Evolutionary conservation across 2,888 invertebrate species (phyloP), one percentile per base, ranked within the genome.

Genomic region (Elegia similella): DNA sequence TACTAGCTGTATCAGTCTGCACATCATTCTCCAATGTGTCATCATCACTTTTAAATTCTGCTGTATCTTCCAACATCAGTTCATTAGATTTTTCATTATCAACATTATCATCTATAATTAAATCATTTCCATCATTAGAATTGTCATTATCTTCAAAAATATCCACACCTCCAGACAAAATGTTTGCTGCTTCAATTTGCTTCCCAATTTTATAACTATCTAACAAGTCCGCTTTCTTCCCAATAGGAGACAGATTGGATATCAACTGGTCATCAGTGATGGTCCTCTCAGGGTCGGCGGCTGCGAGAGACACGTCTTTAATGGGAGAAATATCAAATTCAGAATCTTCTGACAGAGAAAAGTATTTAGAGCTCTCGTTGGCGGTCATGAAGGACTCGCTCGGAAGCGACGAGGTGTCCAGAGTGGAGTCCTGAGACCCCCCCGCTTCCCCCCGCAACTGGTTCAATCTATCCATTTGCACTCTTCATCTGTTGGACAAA

Each of bases 131-230:
- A 66, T 92, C 92, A 70, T 85, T 88, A 6, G 92, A 92, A 67
- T 88, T 91, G n/a, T 92, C 91, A 76, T 88, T 90, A 59, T 91
- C 90, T 65, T 92, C 92, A 73, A 92, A 92, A 56, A 92, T 92
- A 58, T 88, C 81, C 13, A 92, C 91, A 60, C 90, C 91, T 10
- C 92, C 91, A 1, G 90, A 91, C 15, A 92, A 65, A 57, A 92
- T 92, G 62, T 90, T 91, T 17, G 88, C 88, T 5, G 92, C 89
- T 61, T 92, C 90, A 61, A 92, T 92, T 65, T 87, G 88, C 70
- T 84, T 84, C 52, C 86, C 87, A 63, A 92, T 87, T 70, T 89
- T 86, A 66, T 82, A 90, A 62, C 70, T 79, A 61, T 85, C 86
- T 61, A 82, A 67, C 54, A 80, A 69, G 57, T 89, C 88, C 62